Conservation (phyloP, 37 sponge, comb jelly and placozoan species). For the Bolinopsis microptera region DNA sequence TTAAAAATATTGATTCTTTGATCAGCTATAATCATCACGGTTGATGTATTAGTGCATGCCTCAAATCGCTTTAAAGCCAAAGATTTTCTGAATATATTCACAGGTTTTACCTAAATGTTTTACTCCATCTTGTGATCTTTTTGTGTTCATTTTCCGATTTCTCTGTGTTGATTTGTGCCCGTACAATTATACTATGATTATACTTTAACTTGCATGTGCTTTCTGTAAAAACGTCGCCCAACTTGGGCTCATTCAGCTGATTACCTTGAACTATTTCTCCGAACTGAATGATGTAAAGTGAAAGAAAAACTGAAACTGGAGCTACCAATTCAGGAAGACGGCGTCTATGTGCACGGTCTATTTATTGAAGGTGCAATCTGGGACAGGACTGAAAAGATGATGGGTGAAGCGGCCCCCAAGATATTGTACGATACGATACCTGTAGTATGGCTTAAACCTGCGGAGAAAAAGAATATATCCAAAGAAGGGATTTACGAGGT, state of each 20-base stretch:
- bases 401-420: slow-evolving; percentile 92
- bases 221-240: too few species aligned
- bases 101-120: neutral
- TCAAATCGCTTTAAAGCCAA: neutral
- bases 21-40: neutral
- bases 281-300: too few species aligned
- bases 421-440: slow-evolving; percentile 88
- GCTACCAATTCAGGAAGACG: slow-evolving; percentile 71
- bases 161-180: neutral
- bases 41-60: neutral
- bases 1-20: neutral
- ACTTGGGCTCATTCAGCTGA: too few species aligned
- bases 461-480: neutral
- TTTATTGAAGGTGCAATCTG: slow-evolving; percentile 94
- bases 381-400: slow-evolving; percentile 86
- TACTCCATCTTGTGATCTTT: neutral
- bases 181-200: neutral
- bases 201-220: too few species aligned
- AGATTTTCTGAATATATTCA: neutral
- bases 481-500: slow-evolving; percentile 62
- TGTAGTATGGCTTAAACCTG: slow-evolving; percentile 72
- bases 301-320: neutral
- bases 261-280: too few species aligned
- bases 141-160: neutral
- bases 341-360: slow-evolving; percentile 89